These are phyloP conservation scores for Trachelus iudaicus DNA, from an alignment of 2,888 invertebrate species.

Conservation along the genomic window DNA sequence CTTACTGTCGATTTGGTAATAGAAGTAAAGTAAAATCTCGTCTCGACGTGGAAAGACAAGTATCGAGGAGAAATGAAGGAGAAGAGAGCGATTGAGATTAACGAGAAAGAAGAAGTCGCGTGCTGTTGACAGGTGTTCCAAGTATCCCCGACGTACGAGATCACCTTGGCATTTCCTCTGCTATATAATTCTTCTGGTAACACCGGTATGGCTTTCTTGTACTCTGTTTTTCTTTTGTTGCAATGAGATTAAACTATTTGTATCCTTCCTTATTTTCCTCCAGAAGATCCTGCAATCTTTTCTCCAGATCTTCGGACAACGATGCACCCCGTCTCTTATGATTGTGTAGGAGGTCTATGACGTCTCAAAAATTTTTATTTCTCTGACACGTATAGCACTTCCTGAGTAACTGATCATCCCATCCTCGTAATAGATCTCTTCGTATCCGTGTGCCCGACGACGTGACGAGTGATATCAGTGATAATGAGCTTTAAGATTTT, in stretches of 20 bases:
- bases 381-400: background rate
- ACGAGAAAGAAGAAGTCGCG: background rate
- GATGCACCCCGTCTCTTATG: background rate
- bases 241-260: background rate
- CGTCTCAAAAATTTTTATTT: background rate
- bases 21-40: background rate
- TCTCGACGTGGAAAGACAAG: background rate
- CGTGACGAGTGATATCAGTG: background rate
- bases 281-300: too few relatives aligned
- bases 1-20: background rate
- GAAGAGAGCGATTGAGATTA: background rate
- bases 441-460: background rate
- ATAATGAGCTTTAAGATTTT: background rate
- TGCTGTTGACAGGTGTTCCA: background rate
- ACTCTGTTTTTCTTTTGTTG: background rate
- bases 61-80: background rate
- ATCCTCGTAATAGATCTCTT: background rate
- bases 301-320: background rate
- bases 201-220: background rate
- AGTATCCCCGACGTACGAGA: conserved; percentile 10
- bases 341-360: background rate
- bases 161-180: conserved; percentile 44
- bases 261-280: background rate
- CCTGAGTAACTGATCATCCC: background rate
- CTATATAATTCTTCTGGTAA: background rate